A percentile compares a stretch with the other conserved stretches of the same genome.
Conservation (phyloP, 2,797 vertebrate genomes). For the Clarias fuscus region DNA sequence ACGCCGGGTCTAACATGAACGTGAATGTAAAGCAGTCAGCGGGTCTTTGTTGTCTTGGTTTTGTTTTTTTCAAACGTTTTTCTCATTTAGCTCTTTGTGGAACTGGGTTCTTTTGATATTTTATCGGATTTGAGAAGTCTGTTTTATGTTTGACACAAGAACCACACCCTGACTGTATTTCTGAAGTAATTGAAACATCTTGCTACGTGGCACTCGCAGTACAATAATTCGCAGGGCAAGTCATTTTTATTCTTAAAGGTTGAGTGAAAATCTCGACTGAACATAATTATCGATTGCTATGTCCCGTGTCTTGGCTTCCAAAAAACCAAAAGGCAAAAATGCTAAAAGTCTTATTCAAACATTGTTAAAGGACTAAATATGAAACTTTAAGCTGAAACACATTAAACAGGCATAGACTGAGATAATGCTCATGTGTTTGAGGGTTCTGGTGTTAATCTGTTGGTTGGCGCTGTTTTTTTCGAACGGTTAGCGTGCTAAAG, state of each 20-base stretch:
- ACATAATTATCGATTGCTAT: neutral
- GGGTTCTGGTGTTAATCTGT: neutral
- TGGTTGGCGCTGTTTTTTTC: neutral
- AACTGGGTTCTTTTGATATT: conserved; percentile 39
- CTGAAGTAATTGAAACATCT: conserved; percentile 36
- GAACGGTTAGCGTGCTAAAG: neutral
- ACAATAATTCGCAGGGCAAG: neutral
- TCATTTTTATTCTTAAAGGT: conserved; percentile 17
- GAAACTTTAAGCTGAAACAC: neutral
- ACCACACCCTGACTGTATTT: conserved; percentile 31
- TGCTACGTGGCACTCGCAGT: conserved; percentile 4
- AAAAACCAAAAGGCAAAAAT: neutral
- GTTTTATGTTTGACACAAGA: conserved; percentile 32
- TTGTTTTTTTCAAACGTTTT: conserved; percentile 35
- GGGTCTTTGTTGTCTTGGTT: neutral
- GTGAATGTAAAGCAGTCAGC: neutral
- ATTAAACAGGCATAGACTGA: neutral
- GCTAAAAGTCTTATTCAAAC: neutral
- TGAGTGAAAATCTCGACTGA: neutral
- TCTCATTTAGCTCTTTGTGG: conserved; percentile 2
- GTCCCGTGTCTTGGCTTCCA: neutral
- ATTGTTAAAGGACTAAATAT: neutral
- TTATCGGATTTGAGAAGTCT: conserved; percentile 41
- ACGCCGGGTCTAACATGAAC: neutral
- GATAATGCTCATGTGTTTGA: neutral